Evolutionary conservation across 2,797 vertebrate species (phyloP).

Genomic region (Microctenopoma lineatum): DNA sequence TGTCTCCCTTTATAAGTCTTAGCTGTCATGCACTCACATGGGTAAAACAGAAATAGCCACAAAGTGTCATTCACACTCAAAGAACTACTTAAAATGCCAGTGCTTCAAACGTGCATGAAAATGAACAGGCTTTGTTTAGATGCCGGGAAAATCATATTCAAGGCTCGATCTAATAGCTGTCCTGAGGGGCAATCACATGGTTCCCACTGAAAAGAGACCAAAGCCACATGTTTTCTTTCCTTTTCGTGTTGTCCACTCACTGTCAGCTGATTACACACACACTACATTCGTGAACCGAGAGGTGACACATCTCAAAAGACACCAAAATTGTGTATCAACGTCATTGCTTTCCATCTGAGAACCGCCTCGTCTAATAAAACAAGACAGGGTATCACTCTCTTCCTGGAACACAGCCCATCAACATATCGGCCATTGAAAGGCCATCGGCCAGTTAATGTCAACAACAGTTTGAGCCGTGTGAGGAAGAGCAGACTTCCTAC

Average conservation of each 20-base stretch:
- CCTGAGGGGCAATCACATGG: conserved; percentile 60
- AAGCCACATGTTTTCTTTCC: conserved; percentile 27
- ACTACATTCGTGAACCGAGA: conserved; percentile 6
- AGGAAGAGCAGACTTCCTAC: conserved; percentile 67
- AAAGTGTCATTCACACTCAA: conserved; percentile 45
- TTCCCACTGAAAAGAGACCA: conserved; percentile 47
- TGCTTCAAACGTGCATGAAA: conserved; percentile 40
- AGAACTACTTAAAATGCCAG: conserved; percentile 54
- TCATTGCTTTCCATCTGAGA: not conserved
- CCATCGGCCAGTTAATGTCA: conserved; percentile 66
- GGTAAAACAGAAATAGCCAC: conserved; percentile 56
- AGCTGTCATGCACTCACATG: conserved; percentile 47
- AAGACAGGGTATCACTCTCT: conserved; percentile 35
- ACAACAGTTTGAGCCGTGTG: conserved; percentile 59
- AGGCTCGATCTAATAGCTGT: conserved; percentile 22
- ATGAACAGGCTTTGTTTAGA: conserved; percentile 40
- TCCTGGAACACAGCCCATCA: conserved; percentile 56
- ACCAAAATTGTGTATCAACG: not conserved
- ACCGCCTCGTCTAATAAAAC: conserved; percentile 17
- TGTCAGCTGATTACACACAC: conserved; percentile 49
- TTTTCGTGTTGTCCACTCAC: conserved; percentile 28
- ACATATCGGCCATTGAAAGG: conserved; percentile 50
- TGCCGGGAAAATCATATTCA: conserved; percentile 36
- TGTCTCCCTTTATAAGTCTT: conserved; percentile 37
- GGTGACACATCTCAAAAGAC: not conserved